phyloP scores from a whole-genome alignment of 2,888 invertebrate species.

The Therioaphis trifolii region DNA sequence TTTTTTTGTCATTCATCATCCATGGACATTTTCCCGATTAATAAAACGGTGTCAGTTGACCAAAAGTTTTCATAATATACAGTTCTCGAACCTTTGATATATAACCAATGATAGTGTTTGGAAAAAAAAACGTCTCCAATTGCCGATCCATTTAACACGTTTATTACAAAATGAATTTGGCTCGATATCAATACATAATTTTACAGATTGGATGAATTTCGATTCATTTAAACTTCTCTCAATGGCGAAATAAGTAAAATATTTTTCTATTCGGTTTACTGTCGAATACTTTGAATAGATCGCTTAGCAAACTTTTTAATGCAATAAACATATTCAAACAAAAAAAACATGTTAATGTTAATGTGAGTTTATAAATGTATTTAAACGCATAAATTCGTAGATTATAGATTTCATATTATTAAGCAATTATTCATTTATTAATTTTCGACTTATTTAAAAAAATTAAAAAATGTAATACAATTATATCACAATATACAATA shows the following conservation, averaged over 20 bases:
- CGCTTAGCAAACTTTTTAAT: background rate
- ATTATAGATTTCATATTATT: too few species aligned
- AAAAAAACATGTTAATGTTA: background rate
- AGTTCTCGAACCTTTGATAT: background rate
- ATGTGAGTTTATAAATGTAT: too few species aligned
- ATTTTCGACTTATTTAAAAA: too few species aligned
- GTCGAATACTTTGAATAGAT: background rate
- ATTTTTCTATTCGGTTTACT: background rate
- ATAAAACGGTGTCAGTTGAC: conserved; percentile 32
- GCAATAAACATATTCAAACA: background rate
- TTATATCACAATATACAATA: too few species aligned
- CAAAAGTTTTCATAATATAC: conserved; percentile 13
- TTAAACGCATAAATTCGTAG: too few species aligned
- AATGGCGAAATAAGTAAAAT: conserved; percentile 6
- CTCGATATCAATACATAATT: conserved; percentile 34
- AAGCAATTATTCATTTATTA: too few species aligned
- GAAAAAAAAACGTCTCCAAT: conserved; percentile 8
- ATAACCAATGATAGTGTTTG: background rate
- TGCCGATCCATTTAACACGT: conserved; percentile 51
- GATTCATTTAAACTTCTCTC: background rate
- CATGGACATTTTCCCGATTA: background rate
- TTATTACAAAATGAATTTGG: conserved; percentile 44
- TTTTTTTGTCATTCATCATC: background rate
- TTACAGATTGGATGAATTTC: background rate
- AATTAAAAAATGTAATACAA: too few species aligned